Conservation (phyloP, 2,797 vertebrate species). For the Ciconia nigra region DNA sequence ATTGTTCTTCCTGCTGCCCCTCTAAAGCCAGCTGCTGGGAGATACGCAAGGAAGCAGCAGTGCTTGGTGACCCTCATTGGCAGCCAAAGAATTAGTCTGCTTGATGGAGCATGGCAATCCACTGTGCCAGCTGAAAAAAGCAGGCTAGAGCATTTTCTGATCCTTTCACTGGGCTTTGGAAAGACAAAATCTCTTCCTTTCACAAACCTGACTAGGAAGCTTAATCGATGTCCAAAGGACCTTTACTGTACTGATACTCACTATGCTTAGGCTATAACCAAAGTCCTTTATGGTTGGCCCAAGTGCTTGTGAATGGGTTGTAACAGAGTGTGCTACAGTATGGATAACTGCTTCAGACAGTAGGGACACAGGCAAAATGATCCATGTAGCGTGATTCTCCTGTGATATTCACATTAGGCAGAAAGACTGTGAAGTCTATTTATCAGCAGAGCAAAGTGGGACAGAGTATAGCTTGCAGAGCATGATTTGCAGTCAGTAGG, state of each 20-base stretch:
- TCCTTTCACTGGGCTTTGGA: background rate
- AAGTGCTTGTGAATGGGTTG: background rate
- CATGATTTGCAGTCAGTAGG: background rate
- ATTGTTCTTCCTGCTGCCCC: background rate
- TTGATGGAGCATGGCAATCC: slow-evolving; percentile 13
- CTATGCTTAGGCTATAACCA: background rate
- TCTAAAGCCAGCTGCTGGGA: slow-evolving; percentile 1
- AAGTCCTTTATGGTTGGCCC: background rate
- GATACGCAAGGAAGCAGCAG: slow-evolving; percentile 25
- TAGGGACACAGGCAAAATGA: background rate
- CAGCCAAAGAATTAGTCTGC: slow-evolving; percentile 26
- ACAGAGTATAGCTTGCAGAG: background rate
- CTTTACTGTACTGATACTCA: background rate
- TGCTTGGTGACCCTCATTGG: slow-evolving; percentile 50
- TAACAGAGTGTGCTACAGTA: background rate
- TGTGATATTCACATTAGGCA: background rate
- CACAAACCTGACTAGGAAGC: background rate
- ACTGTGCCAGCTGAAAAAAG: background rate
- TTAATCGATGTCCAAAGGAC: background rate
- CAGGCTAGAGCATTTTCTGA: background rate
- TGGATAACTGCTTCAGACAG: background rate
- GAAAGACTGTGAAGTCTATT: background rate
- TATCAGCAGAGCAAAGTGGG: background rate
- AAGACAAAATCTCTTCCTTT: slow-evolving; percentile 1
- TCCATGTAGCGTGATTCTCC: background rate